Conservation (phyloP, 2,113 vertebrate genomes). For the Ptilonorhynchus violaceus region DNA sequence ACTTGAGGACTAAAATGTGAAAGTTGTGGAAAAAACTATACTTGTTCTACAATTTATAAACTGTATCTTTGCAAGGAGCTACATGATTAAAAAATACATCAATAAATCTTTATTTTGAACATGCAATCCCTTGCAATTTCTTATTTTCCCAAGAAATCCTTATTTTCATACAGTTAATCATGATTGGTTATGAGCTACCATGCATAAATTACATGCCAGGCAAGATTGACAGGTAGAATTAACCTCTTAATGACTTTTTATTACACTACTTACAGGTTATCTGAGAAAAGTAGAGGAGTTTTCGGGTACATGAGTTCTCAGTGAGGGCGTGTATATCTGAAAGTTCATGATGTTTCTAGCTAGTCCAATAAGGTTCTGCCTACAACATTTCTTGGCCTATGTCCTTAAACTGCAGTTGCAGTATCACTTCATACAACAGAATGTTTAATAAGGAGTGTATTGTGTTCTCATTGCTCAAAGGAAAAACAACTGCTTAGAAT, state of each 20-base stretch:
- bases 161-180: background rate
- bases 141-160: constrained; percentile 20
- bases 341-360: background rate
- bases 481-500: background rate
- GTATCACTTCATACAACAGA: background rate
- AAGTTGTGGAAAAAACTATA: constrained; percentile 13
- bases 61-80: constrained; percentile 50
- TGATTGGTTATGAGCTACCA: background rate
- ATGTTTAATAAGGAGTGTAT: background rate
- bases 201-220: background rate
- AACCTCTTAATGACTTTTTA: background rate
- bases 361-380: background rate
- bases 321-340: background rate
- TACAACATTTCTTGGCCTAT: background rate
- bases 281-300: background rate
- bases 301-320: background rate
- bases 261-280: background rate
- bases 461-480: background rate
- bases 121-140: constrained; percentile 30
- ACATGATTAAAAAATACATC: constrained; percentile 21
- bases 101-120: constrained; percentile 59
- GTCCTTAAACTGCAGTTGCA: background rate
- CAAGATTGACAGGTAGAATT: background rate
- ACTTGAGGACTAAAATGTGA: constrained; percentile 22
- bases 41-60: constrained; percentile 15